A percentile compares a stretch with the other conserved stretches of the same genome.
Evolutionary conservation across 2,888 invertebrate species (phyloP).

Genomic region (Trissonchulus latispiculum): DNA sequence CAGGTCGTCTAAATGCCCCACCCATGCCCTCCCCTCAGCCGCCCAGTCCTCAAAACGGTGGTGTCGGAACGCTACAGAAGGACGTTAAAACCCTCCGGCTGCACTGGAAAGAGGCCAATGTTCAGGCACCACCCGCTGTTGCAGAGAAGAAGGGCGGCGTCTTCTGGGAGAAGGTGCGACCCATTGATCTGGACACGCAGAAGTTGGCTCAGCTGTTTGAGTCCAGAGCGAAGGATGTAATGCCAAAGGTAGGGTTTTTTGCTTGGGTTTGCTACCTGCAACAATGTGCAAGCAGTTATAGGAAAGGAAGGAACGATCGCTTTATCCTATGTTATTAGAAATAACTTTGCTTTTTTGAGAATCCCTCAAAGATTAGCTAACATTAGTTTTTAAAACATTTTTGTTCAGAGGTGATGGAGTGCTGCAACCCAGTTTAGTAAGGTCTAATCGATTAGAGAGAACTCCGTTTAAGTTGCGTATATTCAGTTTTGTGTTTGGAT

Average conservation of each 20-base stretch:
- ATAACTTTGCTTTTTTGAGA: too few species aligned
- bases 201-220: constrained; percentile 94
- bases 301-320: too few species aligned
- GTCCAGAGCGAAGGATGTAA: constrained; percentile 83
- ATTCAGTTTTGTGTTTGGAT: too few species aligned
- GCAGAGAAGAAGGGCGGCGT: constrained; percentile 42
- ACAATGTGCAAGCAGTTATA: too few species aligned
- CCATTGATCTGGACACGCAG: constrained; percentile 74
- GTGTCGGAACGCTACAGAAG: constrained; percentile 32
- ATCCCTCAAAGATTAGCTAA: too few species aligned
- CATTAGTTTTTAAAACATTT: too few species aligned
- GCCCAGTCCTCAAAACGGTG: constrained; percentile 18
- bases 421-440: too few species aligned
- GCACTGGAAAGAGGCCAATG: constrained; percentile 77
- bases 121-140: constrained; percentile 36
- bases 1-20: constrained; percentile 26
- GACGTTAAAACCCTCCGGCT: constrained; percentile 92
- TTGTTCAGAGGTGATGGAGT: too few species aligned
- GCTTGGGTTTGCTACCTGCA: too few species aligned
- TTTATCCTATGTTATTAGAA: too few species aligned
- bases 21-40: constrained; percentile 29
- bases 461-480: too few species aligned
- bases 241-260: constrained; percentile 78
- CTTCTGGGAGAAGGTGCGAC: constrained; percentile 82
- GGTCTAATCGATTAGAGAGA: too few species aligned